These are phyloP conservation scores for Acanthosepion lycidas DNA, from an alignment of 2,888 invertebrate species.

Conservation along the genomic window DNA sequence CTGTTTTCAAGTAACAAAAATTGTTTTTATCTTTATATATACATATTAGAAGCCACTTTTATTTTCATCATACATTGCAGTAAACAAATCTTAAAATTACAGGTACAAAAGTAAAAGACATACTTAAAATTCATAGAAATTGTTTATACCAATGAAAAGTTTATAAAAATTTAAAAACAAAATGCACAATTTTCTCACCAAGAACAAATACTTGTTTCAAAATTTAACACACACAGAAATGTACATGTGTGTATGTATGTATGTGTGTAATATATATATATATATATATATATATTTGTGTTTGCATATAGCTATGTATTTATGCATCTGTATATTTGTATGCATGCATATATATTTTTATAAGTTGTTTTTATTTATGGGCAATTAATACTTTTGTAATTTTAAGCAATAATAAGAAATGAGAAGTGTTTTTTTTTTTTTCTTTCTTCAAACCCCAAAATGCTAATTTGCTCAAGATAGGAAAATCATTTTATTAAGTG, in stretches of 20 bases:
- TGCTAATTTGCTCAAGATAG: not conserved
- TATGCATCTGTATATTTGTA: conserved; percentile 23
- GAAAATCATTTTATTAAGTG: not conserved
- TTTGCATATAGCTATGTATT: not conserved
- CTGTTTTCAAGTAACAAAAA: not conserved
- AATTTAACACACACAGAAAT: not conserved
- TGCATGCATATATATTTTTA: not conserved
- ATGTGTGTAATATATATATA: not conserved
- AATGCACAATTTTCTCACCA: not conserved
- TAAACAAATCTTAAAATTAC: not conserved
- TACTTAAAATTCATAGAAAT: not conserved
- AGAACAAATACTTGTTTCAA: too few species aligned
- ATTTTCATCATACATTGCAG: not conserved
- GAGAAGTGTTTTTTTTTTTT: not conserved
- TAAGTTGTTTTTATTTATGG: not conserved
- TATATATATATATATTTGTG: not conserved
- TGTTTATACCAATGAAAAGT: conserved; percentile 20
- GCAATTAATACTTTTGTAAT: not conserved
- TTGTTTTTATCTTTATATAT: not conserved
- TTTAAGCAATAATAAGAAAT: too few species aligned
- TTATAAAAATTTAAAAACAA: not conserved
- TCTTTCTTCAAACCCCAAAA: not conserved
- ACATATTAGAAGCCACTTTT: not conserved
- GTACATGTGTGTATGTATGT: not conserved
- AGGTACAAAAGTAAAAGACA: not conserved